A percentile compares a stretch with the other conserved stretches of the same genome.
Conservation (phyloP, 2,888 invertebrate species). For the Ophion obscuratus region DNA sequence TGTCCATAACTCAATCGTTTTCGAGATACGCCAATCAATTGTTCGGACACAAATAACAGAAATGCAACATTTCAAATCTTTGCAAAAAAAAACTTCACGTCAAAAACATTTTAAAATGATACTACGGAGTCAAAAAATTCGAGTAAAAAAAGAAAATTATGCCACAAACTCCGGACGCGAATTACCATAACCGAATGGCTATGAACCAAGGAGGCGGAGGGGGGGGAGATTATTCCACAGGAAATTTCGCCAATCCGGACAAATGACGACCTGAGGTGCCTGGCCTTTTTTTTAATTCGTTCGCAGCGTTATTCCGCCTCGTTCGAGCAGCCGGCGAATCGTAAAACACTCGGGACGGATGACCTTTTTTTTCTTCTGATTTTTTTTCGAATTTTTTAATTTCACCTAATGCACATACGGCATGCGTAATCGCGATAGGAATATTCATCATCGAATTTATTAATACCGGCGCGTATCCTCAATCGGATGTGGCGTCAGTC, state of each 20-base stretch:
- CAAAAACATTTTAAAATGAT: too few relatives aligned
- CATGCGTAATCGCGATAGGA: constrained; percentile 56
- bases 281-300: not conserved
- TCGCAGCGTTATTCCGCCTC: not conserved
- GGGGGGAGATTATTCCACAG: too few relatives aligned
- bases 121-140: too few relatives aligned
- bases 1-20: too few relatives aligned
- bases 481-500: constrained; percentile 41
- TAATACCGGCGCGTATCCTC: constrained; percentile 58
- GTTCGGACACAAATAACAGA: too few relatives aligned
- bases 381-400: not conserved
- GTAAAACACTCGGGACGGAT: not conserved
- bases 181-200: too few relatives aligned
- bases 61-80: too few relatives aligned
- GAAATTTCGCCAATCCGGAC: not conserved
- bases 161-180: too few relatives aligned
- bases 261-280: not conserved
- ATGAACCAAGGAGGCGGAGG: too few relatives aligned
- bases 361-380: not conserved
- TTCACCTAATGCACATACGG: constrained; percentile 38
- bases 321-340: not conserved
- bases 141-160: too few relatives aligned
- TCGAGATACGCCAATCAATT: too few relatives aligned
- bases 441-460: constrained; percentile 66
- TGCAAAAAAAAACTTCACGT: too few relatives aligned